Evolutionary conservation across 2,888 invertebrate genomes (phyloP).

Genomic region (Melieria omissa): DNA sequence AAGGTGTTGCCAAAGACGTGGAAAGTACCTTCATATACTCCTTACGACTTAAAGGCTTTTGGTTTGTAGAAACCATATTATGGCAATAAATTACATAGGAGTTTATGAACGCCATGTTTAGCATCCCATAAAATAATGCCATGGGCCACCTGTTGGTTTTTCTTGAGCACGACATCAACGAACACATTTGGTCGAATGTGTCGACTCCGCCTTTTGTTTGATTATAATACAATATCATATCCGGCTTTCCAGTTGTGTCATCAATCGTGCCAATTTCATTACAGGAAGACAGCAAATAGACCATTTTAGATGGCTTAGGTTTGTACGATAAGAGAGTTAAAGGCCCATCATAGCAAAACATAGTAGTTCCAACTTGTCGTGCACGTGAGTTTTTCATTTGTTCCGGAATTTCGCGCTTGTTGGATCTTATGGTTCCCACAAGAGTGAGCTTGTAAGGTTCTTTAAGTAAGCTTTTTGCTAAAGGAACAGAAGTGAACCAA

Average conservation of each 20-base stretch:
- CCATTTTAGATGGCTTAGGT: conserved; percentile 11
- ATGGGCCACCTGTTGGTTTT: conserved; percentile 35
- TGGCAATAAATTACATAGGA: conserved; percentile 29
- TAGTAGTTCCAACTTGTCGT: conserved; percentile 18
- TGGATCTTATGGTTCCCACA: conserved; percentile 22
- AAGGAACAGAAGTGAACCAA: conserved; percentile 34
- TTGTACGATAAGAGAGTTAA: conserved; percentile 8
- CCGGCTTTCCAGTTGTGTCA: not conserved
- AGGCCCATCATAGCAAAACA: conserved; percentile 5
- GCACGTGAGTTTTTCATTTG: conserved; percentile 32
- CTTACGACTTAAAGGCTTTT: conserved; percentile 33
- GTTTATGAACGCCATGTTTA: conserved; percentile 34
- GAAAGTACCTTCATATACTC: conserved; percentile 22
- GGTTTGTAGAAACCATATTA: conserved; percentile 24
- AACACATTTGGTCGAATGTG: conserved; percentile 13
- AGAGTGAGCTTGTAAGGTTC: not conserved
- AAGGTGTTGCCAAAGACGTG: conserved; percentile 15
- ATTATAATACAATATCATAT: no score
- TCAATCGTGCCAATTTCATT: not conserved
- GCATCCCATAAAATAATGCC: conserved; percentile 36
- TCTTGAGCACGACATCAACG: conserved; percentile 11
- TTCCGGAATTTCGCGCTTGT: conserved; percentile 26
- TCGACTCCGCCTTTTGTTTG: no score
- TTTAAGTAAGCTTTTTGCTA: no score
- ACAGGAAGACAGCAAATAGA: not conserved